Conservation (phyloP, 2,113 vertebrate genomes). For the Centropristis striata region DNA sequence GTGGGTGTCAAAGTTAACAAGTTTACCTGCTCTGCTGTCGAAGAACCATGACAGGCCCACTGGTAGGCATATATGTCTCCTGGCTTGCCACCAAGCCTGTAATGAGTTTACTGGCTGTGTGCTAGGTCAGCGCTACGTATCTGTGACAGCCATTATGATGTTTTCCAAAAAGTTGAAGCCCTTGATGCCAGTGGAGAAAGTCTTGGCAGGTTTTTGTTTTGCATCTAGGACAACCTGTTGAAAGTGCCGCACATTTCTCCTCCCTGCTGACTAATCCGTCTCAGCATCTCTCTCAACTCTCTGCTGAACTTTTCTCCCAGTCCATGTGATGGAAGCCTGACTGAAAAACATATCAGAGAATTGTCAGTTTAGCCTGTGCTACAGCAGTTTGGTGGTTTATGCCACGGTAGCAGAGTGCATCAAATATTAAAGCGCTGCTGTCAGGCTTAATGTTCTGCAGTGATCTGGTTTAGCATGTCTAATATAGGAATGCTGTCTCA, state of each 20-base stretch:
- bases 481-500: constrained; percentile 76
- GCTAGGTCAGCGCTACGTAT: constrained; percentile 5
- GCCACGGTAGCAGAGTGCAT: constrained; percentile 73
- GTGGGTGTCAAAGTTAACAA: constrained; percentile 33
- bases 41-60: constrained; percentile 24
- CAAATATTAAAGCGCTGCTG: constrained; percentile 80
- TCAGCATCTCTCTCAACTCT: constrained; percentile 28
- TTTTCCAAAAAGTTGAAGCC: constrained; percentile 35
- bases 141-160: constrained; percentile 11
- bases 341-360: constrained; percentile 65
- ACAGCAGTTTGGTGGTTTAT: constrained; percentile 66
- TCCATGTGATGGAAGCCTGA: constrained; percentile 39
- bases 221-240: constrained; percentile 58
- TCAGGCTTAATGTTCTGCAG: constrained; percentile 82
- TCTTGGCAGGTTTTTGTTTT: constrained; percentile 28
- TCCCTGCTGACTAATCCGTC: constrained; percentile 35
- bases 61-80: background rate
- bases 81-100: constrained; percentile 6
- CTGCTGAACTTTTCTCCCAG: constrained; percentile 27
- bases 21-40: constrained; percentile 47
- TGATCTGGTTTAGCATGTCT: constrained; percentile 82
- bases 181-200: constrained; percentile 4
- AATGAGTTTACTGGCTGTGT: constrained; percentile 44
- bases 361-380: constrained; percentile 57
- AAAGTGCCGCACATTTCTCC: constrained; percentile 3